Percentiles rank a stretch among this genome's conserved stretches.
These are phyloP conservation scores for Cataglyphis livida DNA, from an alignment of 2,888 invertebrate species.

Conservation along the genomic window DNA sequence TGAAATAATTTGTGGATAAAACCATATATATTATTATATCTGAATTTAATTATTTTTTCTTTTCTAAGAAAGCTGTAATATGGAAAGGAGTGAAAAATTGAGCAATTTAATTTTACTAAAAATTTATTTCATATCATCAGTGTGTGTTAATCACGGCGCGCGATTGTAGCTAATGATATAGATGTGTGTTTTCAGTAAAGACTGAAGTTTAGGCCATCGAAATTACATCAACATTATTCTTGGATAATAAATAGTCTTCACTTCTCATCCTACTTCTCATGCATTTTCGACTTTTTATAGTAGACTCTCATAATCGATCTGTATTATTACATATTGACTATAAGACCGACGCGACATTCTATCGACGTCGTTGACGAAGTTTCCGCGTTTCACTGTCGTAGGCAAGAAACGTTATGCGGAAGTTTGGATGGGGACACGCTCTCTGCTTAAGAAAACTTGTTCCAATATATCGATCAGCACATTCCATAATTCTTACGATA, in stretches of 20 bases:
- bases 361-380: conserved; percentile 16
- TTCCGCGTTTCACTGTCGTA: conserved; percentile 12
- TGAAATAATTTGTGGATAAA: neutral
- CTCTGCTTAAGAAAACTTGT: neutral
- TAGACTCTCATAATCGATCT: neutral
- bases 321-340: conserved; percentile 43
- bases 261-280: neutral
- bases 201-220: conserved; percentile 76
- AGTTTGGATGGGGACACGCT: conserved; percentile 9
- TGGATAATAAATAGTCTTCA: conserved; percentile 28
- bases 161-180: conserved; percentile 61
- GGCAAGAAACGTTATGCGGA: conserved; percentile 33
- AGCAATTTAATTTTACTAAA: conserved; percentile 65
- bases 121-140: conserved; percentile 75
- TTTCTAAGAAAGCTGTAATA: neutral
- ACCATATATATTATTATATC: neutral
- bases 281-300: conserved; percentile 14
- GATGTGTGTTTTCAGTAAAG: conserved; percentile 57
- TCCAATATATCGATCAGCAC: neutral
- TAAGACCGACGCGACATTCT: conserved; percentile 6
- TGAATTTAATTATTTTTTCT: neutral
- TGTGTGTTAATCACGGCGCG: conserved; percentile 69
- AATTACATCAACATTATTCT: conserved; percentile 59
- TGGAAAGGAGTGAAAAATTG: neutral
- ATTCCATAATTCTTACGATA: neutral